Conservation (phyloP, 2,797 vertebrate genomes). For the Hipposideros larvatus region DNA sequence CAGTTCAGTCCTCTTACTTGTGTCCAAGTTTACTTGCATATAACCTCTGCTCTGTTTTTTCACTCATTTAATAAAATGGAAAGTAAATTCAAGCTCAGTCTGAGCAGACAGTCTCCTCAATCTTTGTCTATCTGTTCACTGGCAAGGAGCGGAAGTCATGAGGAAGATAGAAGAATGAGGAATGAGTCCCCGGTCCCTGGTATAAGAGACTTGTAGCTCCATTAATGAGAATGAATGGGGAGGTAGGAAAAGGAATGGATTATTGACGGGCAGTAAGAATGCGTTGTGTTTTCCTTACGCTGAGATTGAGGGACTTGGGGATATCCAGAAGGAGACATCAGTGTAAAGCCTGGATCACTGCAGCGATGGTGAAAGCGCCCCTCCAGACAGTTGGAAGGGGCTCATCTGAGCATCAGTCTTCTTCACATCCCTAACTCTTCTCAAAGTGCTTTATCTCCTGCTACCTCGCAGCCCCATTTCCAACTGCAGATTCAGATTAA, state of each 20-base stretch:
- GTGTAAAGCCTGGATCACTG: neutral
- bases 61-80: neutral
- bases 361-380: rapidly evolving
- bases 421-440: neutral
- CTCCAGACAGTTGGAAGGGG: neutral
- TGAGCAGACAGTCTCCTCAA: neutral
- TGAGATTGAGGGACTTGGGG: neutral
- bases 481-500: neutral
- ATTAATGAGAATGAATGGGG: neutral
- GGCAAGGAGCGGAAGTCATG: neutral
- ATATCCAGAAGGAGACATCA: neutral
- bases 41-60: neutral
- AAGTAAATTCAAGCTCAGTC: neutral
- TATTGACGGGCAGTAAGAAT: neutral
- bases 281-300: neutral
- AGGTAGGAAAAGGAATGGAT: neutral
- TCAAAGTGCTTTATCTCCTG: neutral
- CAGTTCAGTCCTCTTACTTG: neutral
- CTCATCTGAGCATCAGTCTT: neutral
- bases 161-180: neutral
- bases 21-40: neutral
- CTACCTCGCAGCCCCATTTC: neutral
- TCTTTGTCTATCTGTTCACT: neutral
- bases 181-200: neutral
- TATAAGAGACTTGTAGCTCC: neutral